These are phyloP conservation scores for Spea bombifrons DNA, from an alignment of 2,113 vertebrate genomes.

Conservation along the genomic window DNA sequence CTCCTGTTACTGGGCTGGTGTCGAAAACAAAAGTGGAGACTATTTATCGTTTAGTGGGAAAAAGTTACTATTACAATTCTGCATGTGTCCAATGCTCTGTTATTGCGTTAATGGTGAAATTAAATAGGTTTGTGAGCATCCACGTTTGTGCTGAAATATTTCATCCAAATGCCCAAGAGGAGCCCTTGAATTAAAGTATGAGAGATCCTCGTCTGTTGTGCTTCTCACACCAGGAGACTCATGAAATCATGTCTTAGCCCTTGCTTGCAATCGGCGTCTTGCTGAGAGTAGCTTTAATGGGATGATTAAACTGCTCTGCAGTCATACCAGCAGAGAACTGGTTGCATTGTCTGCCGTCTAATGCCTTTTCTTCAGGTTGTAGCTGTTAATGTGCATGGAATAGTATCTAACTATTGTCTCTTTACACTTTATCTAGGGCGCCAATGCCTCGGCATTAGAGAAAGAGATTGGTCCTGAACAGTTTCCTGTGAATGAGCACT, in stretches of 20 bases:
- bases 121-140: too few relatives aligned
- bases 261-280: slow-evolving; percentile 6
- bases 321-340: too few relatives aligned
- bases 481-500: slow-evolving; percentile 82
- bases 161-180: background rate
- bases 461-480: slow-evolving; percentile 86
- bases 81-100: too few relatives aligned
- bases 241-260: slow-evolving; percentile 2
- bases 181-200: background rate
- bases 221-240: slow-evolving; percentile 5
- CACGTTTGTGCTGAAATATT: background rate
- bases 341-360: too few relatives aligned
- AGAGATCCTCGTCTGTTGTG: background rate
- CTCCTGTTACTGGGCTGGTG: too few relatives aligned
- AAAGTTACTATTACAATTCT: too few relatives aligned
- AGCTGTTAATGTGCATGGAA: background rate
- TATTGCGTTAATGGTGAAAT: background rate
- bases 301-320: background rate
- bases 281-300: background rate
- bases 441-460: slow-evolving; percentile 86
- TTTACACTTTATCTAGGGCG: slow-evolving; percentile 65
- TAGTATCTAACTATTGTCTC: background rate
- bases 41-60: too few relatives aligned
- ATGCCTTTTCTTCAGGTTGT: too few relatives aligned
- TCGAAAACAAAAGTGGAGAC: too few relatives aligned